Percentiles rank a stretch among this genome's conserved stretches.
These are phyloP conservation scores for Thermophis baileyi DNA, from an alignment of 2,113 vertebrate genomes.

Conservation along the genomic window DNA sequence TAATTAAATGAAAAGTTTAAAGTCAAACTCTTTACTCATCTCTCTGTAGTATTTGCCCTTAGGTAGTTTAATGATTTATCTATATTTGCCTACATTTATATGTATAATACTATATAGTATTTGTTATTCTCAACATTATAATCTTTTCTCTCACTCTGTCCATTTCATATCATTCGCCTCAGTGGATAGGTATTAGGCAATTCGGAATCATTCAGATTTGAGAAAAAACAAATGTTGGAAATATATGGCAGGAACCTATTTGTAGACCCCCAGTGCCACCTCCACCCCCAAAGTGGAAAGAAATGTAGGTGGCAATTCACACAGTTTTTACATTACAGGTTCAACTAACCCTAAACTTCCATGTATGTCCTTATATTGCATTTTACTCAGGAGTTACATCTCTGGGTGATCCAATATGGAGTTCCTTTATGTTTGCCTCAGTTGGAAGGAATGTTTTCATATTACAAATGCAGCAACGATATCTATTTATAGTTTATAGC, in stretches of 20 bases:
- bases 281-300: neutral
- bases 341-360: neutral
- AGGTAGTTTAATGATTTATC: neutral
- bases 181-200: neutral
- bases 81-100: neutral
- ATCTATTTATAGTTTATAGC: constrained; percentile 23
- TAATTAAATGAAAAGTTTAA: neutral
- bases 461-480: neutral
- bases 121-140: neutral
- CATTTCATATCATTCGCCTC: neutral
- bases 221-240: neutral
- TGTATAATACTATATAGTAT: neutral
- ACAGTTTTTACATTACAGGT: neutral
- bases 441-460: constrained; percentile 23
- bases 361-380: neutral
- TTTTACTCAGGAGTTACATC: neutral
- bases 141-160: neutral
- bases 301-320: neutral
- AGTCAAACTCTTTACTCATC: neutral
- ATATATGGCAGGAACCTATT: neutral
- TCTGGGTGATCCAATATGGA: constrained; percentile 1
- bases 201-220: neutral
- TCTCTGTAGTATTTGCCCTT: neutral
- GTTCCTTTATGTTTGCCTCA: neutral
- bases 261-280: neutral